Conservation (phyloP, 2,888 invertebrate genomes). For the Venusia cambrica region DNA sequence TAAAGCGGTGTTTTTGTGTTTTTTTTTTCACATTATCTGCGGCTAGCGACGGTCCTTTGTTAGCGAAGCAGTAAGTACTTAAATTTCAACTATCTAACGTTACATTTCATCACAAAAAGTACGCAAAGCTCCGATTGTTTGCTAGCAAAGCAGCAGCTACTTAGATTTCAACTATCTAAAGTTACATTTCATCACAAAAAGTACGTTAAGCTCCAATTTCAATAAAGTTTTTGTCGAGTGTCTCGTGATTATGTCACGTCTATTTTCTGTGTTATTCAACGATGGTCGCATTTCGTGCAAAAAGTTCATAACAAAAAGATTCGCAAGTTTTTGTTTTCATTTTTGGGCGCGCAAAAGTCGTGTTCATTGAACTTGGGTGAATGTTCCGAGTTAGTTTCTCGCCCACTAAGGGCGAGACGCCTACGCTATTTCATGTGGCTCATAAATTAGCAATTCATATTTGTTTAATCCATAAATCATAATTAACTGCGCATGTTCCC, state of each 20-base stretch:
- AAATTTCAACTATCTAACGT: too few species aligned
- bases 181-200: slow-evolving; percentile 32
- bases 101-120: too few species aligned
- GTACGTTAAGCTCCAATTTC: slow-evolving; percentile 35
- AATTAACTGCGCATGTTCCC: too few species aligned
- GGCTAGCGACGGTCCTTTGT: too few species aligned
- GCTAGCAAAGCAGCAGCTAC: slow-evolving; percentile 24
- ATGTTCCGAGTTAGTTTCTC: slow-evolving; percentile 43
- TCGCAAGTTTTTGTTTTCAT: slow-evolving; percentile 35
- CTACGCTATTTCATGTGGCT: slow-evolving; percentile 40
- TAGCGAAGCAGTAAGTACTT: too few species aligned
- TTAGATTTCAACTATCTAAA: slow-evolving; percentile 25
- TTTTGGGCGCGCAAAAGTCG: slow-evolving; percentile 37
- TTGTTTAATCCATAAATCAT: too few species aligned
- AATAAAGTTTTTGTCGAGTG: slow-evolving; percentile 33
- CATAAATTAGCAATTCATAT: too few species aligned
- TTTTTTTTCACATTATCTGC: too few species aligned
- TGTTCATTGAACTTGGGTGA: slow-evolving; percentile 57
- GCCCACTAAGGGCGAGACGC: slow-evolving; percentile 48
- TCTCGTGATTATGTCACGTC: slow-evolving; percentile 24
- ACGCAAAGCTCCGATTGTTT: too few species aligned
- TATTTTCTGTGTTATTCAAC: slow-evolving; percentile 24
- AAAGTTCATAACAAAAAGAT: slow-evolving; percentile 26
- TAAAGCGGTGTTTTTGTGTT: slow-evolving; percentile 30
- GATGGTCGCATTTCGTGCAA: slow-evolving; percentile 16